Base-by-base conservation (phyloP, 1,140 invertebrate genomes). In the Caenorhabditis latens region DNA sequence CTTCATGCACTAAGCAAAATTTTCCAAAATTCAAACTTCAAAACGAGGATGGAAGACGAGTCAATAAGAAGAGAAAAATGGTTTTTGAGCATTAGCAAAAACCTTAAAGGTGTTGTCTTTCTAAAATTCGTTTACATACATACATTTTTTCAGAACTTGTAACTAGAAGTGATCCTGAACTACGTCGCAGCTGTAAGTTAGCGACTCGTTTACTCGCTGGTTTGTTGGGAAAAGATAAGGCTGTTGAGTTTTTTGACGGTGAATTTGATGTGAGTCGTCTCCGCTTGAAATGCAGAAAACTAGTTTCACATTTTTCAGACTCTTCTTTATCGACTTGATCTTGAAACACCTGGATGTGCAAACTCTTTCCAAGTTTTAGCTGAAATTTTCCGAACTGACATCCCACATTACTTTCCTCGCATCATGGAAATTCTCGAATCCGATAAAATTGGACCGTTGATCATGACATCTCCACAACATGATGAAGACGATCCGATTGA, bases 311-410 rank as follows among this genome's bases (percentile, higher is more conserved):
- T 21, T 53, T 50, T 79, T 7, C 71, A 79, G 71, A n/a, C 11
- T 21, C 71, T 79, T 50, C 4, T 79, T 16, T n/a, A 24, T 24
- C 46, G 71, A 24, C 71, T 79, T 11, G 5, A 50, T n/a, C 3
- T 79, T 9, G 46, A 79, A n/a, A 46, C 46, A 21, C 8, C 32
- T 4, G 71, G 46, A 16, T n/a, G 46, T 21, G 46, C 71, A 24
- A 79, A 79, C 40, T 13, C 46, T 21, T 79, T 79, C 19, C 71
- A 79, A 79, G 71, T 79, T 24, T 46, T 79, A n/a, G 71, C 46
- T 48, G 71, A 79, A 50, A 79, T 79, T 24, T 79, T 24, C 21
- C 46, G 16, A 53, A 50, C n/a, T 13, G 43, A 50, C 53, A 14
- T 43, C 11, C 13, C 71, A 4, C 46, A 79, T 50, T 79, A 79